Conservation (phyloP, 2,888 invertebrate genomes). For the Cancer borealis region DNA sequence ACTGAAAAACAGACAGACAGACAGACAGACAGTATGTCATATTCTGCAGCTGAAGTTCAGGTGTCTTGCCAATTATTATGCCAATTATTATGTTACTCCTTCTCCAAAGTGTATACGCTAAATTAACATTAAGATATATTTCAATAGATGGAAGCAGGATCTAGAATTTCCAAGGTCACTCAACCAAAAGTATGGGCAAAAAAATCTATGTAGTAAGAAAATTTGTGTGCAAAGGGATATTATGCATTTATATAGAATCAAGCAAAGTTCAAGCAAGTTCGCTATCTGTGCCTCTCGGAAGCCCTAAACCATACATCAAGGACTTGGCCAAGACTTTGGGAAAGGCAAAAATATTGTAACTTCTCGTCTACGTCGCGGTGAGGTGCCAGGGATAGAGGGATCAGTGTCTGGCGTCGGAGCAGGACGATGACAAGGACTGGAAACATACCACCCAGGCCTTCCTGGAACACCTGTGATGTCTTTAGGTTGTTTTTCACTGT, state of each 20-base stretch:
- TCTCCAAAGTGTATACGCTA: too few relatives aligned
- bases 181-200: too few relatives aligned
- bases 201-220: too few relatives aligned
- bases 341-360: not conserved
- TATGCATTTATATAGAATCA: not conserved
- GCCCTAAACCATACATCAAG: not conserved
- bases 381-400: not conserved
- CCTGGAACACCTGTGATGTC: not conserved
- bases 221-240: not conserved
- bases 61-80: too few relatives aligned
- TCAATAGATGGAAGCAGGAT: too few relatives aligned
- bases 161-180: too few relatives aligned
- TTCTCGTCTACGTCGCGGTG: not conserved
- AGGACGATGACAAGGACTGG: not conserved
- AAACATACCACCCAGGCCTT: not conserved
- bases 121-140: too few relatives aligned
- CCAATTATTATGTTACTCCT: too few relatives aligned
- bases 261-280: not conserved
- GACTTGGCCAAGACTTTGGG: not conserved
- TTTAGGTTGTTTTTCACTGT: not conserved
- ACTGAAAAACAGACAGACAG: not conserved
- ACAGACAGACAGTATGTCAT: not conserved
- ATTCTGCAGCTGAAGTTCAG: too few relatives aligned
- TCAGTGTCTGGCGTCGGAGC: not conserved
- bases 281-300: not conserved